Base-by-base conservation (phyloP, 2,888 invertebrate species). In the Oegoconia quadripuncta region DNA sequence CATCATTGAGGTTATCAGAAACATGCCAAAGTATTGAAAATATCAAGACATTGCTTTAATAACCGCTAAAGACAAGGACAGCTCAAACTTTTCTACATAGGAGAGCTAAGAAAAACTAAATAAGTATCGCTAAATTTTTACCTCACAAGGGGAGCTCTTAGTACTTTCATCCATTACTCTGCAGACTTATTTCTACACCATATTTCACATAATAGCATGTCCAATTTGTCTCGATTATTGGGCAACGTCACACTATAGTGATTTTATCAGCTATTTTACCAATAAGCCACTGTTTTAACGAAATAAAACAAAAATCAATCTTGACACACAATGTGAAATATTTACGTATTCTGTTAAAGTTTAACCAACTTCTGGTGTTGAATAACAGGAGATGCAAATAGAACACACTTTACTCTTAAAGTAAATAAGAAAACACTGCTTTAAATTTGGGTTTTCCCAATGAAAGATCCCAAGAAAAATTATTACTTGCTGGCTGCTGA, bases 111-210 rank as follows among this genome's bases (percentile, higher is more conserved):
- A 50, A 57, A 59, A 71, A 61, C 56, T 64, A 65, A 64, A 69
- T 46, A n/a, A n/a, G n/a, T n/a, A 68, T 63, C 54, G 64, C 67
- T 62, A 69, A 67, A 64, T 66, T 70, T 73, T 87, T 87, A 87
- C 87, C 87, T 87, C 75, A 80, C 82, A 86, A 74, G 83, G 83
- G 72, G 83, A 83, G 69, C 68, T 80, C 72, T 75, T 81, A 73
- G 62, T 71, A 70, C 71, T 79, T 63, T 78, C 79, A 80, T 87
- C 86, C 87, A 87, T 87, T 60, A 74, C 80, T 81, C 61, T 74
- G 59, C 51, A 66, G 73, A 59, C 61, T 69, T 67, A 73, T 61
- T 66, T 33, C 69, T 78, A 82, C 63, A 74, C 75, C 75, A 78
- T 66, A 75, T 73, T 68, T 82, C 81, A 79, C 79, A 27, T 78